Conservation (phyloP, 2,888 invertebrate species). For the Phalera bucephala region DNA sequence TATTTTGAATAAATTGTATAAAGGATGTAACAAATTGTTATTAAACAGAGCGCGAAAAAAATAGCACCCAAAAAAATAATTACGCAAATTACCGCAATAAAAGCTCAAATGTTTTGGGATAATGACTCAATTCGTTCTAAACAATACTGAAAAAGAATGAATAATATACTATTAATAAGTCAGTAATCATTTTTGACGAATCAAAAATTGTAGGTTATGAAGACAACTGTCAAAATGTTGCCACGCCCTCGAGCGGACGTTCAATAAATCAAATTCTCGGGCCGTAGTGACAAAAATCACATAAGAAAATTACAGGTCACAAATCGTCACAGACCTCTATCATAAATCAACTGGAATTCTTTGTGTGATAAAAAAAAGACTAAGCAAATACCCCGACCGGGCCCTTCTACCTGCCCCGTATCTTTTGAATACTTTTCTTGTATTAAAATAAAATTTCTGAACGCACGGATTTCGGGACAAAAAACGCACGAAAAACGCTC, state of each 20-base stretch:
- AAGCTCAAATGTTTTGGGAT: conserved; percentile 29
- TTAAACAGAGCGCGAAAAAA: conserved; percentile 18
- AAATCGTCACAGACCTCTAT: conserved; percentile 75
- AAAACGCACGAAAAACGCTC: conserved; percentile 77
- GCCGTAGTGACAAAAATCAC: conserved; percentile 77
- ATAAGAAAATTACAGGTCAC: conserved; percentile 78
- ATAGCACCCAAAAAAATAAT: conserved; percentile 16
- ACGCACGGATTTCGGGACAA: conserved; percentile 75
- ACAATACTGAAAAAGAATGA: conserved; percentile 22
- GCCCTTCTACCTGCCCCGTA: conserved; percentile 75
- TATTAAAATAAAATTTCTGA: conserved; percentile 80
- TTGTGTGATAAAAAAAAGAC: conserved; percentile 71
- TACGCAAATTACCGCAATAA: conserved; percentile 25
- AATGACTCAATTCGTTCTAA: conserved; percentile 34
- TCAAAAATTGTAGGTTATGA: conserved; percentile 59
- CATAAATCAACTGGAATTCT: conserved; percentile 79
- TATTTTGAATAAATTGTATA: no score
- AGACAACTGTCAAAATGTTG: conserved; percentile 64
- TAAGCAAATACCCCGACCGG: conserved; percentile 75
- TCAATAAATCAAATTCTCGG: conserved; percentile 74
- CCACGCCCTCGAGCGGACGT: conserved; percentile 59
- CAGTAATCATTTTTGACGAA: conserved; percentile 23
- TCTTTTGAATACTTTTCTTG: conserved; percentile 80
- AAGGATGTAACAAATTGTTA: no score
- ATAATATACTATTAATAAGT: conserved; percentile 38